phyloP scores from a whole-genome alignment of 2,888 invertebrate species.

The Frankliniella fusca region DNA sequence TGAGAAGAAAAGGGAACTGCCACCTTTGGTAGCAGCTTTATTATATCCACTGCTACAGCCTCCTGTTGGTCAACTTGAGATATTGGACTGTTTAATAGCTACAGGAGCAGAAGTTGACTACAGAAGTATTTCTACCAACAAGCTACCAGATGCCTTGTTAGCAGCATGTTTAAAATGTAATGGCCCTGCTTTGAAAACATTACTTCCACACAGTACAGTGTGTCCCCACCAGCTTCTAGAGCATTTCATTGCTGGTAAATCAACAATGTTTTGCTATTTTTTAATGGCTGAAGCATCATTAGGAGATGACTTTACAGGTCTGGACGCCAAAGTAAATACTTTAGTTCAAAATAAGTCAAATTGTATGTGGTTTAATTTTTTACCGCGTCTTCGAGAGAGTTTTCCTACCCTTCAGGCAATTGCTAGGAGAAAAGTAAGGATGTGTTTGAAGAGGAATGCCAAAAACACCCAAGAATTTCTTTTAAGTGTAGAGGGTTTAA shows the following conservation, averaged over 20 bases:
- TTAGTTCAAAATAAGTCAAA: background rate
- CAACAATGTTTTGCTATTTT: conserved; percentile 12
- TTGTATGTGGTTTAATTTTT: background rate
- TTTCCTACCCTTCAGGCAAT: background rate
- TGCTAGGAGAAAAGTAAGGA: background rate
- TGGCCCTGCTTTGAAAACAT: background rate
- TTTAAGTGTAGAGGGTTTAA: background rate
- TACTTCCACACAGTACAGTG: background rate
- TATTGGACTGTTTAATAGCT: background rate
- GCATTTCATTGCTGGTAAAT: background rate
- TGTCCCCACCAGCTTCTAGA: background rate
- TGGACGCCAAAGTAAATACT: background rate
- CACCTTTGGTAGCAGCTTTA: background rate
- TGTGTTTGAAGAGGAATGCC: background rate
- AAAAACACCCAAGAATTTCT: background rate
- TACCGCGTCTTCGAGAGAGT: background rate
- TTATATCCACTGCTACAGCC: background rate
- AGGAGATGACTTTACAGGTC: conserved; percentile 1
- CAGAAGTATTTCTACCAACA: background rate
- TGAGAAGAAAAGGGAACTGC: background rate
- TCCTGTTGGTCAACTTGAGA: background rate
- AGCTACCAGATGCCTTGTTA: background rate
- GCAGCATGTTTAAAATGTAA: conserved; percentile 6
- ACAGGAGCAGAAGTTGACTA: background rate
- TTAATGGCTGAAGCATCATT: conserved; percentile 20